phyloP scores from a whole-genome alignment of 2,797 vertebrate species.

The Steatocranus sp. region DNA sequence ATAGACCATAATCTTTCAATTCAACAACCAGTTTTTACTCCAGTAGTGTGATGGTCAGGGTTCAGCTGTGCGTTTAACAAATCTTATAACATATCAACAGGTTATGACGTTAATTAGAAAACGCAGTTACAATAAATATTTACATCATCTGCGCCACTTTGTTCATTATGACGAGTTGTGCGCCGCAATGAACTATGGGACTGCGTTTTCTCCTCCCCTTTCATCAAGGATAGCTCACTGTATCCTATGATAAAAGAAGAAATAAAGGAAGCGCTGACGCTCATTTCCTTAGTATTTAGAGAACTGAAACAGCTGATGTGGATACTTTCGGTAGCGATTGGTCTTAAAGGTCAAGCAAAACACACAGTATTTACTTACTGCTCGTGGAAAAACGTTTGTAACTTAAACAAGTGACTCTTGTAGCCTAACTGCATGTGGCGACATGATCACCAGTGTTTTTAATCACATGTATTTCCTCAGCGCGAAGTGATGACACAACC shows the following conservation, averaged over 20 bases:
- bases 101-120: background rate
- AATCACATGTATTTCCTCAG: background rate
- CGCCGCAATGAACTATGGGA: background rate
- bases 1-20: background rate
- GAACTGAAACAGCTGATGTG: background rate
- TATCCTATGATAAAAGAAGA: background rate
- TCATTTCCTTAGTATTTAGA: background rate
- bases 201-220: background rate
- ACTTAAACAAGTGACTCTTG: background rate
- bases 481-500: background rate
- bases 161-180: background rate
- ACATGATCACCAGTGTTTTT: background rate
- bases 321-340: background rate
- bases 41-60: background rate
- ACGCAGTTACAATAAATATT: background rate
- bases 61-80: background rate
- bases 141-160: background rate
- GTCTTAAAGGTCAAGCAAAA: background rate
- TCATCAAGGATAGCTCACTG: accelerated
- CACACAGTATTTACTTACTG: background rate
- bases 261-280: background rate
- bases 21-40: background rate
- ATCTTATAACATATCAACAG: background rate
- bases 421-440: background rate
- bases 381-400: background rate